Base-by-base conservation (phyloP, 2,888 invertebrate genomes). In the Urechis unicinctus region DNA sequence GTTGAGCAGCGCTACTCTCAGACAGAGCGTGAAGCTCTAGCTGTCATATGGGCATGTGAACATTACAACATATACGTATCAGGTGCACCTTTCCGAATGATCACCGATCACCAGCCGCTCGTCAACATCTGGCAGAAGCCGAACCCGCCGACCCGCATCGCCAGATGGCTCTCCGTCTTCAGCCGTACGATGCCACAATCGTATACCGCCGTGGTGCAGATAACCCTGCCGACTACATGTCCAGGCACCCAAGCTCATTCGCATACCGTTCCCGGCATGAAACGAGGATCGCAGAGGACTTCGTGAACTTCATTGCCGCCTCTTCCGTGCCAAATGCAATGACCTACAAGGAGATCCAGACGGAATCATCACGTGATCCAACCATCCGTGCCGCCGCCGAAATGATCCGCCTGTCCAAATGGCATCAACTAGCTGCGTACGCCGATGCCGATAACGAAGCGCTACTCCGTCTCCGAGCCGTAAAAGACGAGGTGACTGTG, bases 191-290 rank as follows among this genome's bases (percentile, higher is more conserved):
- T 26, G 30, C 61, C 24, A 60, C 26, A 1, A 58, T 65, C 5
- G 30, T 47, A 36, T 66, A 64, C 48, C 50, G 44, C 13, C 62
- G 61, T 9, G 66, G 66, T 6, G 47, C 31, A 31, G 59, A 62
- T 31, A 69, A 67, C 49, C 63, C 65, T 17, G 62, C 62, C 3
- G 67, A 68, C 55, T 61, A 63, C 57, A 49, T 62, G 52, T 59
- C 60, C 0, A 50, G 63, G 9, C 64, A 67, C 22, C 65, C 66
- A 46, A 17, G 4, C 9, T 17, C 5, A 5, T 9, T n/a, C 26
- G 9, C 6, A 13, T 26, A n/a, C 5, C 22, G 21, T 21, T 22
- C 36, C 30, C 22, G n/a, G 21, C 25, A 6, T n/a, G 21, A 48
- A 28, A 21, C 25, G 26, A 2, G n/a, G 28, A 29, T 28, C 21